A percentile compares a stretch with the other conserved stretches of the same genome.
Evolutionary conservation across 2,113 vertebrate genomes (phyloP).

Genomic region (Ondatra zibethicus): DNA sequence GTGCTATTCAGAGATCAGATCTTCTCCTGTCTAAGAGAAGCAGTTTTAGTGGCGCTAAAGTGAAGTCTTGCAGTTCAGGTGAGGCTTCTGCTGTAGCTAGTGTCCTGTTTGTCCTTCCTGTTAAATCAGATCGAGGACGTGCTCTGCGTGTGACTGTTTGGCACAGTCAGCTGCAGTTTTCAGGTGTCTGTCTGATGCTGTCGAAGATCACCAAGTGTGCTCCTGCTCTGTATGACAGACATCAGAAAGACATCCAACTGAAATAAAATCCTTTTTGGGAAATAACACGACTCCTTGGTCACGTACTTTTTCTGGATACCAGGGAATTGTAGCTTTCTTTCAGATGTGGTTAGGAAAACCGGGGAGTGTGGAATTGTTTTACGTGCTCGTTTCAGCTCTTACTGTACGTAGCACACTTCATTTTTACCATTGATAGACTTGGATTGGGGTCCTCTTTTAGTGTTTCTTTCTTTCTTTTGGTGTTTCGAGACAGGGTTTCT

Average conservation of each 20-base stretch:
- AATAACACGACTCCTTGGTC: conserved; percentile 11
- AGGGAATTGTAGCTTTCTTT: conserved; percentile 47
- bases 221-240: not conserved
- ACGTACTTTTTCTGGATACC: not conserved
- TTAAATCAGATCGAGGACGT: not conserved
- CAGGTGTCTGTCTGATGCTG: not conserved
- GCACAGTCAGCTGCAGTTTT: conserved; percentile 36
- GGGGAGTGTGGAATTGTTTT: not conserved
- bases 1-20: not conserved
- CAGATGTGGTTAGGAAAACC: not conserved
- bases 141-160: not conserved
- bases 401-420: not conserved
- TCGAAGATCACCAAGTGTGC: not conserved
- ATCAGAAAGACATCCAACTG: not conserved
- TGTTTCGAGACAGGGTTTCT: too few species aligned
- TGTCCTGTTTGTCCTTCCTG: not conserved
- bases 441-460: not conserved
- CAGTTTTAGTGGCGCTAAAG: not conserved
- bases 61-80: not conserved
- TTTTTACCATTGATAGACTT: conserved; percentile 21
- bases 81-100: not conserved
- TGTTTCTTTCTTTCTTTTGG: too few species aligned
- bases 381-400: not conserved
- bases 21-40: not conserved
- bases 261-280: not conserved